Evolutionary conservation across 2,113 vertebrate genomes (phyloP).

Genomic region (Pomatostomus ruficeps): DNA sequence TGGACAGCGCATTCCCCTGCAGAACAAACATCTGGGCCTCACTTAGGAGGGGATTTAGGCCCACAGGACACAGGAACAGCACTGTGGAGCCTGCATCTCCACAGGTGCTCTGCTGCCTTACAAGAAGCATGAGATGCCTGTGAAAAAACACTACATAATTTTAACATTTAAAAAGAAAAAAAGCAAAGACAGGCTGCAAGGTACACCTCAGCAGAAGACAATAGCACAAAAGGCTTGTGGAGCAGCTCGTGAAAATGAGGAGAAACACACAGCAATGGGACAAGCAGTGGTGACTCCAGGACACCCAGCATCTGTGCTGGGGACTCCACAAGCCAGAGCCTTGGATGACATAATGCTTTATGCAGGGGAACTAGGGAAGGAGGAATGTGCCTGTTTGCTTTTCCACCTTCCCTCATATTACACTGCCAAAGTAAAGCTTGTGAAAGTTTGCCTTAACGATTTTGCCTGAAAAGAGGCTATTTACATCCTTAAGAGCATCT

Average conservation of each 20-base stretch:
- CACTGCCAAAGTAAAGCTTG: neutral
- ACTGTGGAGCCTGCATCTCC: neutral
- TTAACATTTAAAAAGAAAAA: neutral
- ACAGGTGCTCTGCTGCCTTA: neutral
- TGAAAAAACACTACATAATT: neutral
- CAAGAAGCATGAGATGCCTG: neutral
- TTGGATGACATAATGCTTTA: neutral
- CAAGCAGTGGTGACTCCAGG: neutral
- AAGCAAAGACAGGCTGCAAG: neutral
- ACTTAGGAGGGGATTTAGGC: neutral
- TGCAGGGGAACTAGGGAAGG: neutral
- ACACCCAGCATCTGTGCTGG: neutral
- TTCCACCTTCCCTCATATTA: neutral
- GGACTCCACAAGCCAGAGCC: neutral
- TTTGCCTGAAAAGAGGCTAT: neutral
- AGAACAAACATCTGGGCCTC: neutral
- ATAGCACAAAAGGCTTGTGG: neutral
- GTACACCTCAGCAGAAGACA: neutral
- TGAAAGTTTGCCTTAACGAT: neutral
- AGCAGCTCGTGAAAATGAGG: neutral
- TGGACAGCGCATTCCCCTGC: neutral
- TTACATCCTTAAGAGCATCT: neutral
- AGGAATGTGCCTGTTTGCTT: neutral
- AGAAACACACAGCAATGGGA: neutral
- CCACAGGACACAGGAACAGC: accelerated